phyloP scores from a whole-genome alignment of 2,113 vertebrate genomes.

The Meleagris gallopavo region DNA sequence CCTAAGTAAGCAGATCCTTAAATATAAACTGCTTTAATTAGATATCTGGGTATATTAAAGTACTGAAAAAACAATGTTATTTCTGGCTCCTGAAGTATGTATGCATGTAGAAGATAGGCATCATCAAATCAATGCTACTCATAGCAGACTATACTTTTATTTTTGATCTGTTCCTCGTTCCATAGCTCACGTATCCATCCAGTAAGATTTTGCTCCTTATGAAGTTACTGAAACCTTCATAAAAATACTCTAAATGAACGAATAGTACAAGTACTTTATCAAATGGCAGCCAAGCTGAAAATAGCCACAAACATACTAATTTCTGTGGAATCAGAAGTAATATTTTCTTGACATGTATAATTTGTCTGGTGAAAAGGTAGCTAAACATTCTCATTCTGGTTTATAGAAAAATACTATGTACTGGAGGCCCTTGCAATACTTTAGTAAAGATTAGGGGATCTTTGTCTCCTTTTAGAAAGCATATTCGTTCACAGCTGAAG shows the following conservation, averaged over 20 bases:
- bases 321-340: not conserved
- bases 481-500: not conserved
- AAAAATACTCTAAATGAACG: not conserved
- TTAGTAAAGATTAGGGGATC: not conserved
- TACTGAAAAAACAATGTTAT: not conserved
- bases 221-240: not conserved
- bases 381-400: not conserved
- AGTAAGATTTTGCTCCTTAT: not conserved
- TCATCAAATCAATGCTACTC: not conserved
- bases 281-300: not conserved
- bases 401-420: not conserved
- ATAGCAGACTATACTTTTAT: not conserved
- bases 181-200: accelerated
- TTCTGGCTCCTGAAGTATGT: not conserved
- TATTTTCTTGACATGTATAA: not conserved
- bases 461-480: not conserved
- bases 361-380: not conserved
- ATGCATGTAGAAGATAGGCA: not conserved
- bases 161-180: not conserved
- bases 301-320: not conserved
- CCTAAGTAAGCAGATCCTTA: not conserved
- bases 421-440: not conserved
- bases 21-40: not conserved
- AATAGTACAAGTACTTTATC: not conserved
- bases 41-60: not conserved